Evolutionary conservation across 35 echinoderm and acorn worm genomes (phyloP).

Genomic region (Antedon bifida): DNA sequence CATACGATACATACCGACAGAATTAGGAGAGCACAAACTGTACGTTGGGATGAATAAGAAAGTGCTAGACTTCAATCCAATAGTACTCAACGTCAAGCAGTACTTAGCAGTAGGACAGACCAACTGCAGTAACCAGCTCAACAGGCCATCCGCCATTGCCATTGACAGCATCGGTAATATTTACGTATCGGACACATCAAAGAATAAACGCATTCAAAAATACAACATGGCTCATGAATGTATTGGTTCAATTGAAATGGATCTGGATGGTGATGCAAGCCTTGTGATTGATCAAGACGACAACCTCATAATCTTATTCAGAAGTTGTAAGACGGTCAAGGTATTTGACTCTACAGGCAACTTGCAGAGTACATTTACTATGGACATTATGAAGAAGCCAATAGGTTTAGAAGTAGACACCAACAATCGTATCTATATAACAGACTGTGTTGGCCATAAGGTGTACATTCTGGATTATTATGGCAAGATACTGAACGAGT

Average conservation of each 20-base stretch:
- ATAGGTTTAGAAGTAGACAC: neutral
- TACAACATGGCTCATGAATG: neutral
- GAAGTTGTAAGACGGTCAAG: neutral
- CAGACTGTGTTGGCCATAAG: neutral
- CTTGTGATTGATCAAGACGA: neutral
- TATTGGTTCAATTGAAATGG: neutral
- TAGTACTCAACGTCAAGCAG: neutral
- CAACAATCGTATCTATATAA: neutral
- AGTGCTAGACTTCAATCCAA: neutral
- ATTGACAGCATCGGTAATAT: neutral
- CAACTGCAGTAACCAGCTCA: neutral
- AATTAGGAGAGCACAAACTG: neutral
- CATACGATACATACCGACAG: neutral
- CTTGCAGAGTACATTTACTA: neutral
- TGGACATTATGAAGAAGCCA: neutral
- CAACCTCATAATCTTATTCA: neutral
- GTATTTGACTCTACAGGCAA: neutral
- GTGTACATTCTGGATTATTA: neutral
- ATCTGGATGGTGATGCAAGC: neutral
- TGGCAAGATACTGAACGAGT: neutral
- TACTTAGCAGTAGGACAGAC: neutral
- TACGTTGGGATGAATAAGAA: neutral
- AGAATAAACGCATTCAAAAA: neutral
- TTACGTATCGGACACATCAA: neutral
- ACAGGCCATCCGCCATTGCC: neutral